Evolutionary conservation across 1,140 invertebrate species (phyloP), one percentile per base, ranked within the genome.

Genomic region (Venustaconcha ellipsiformis): DNA sequence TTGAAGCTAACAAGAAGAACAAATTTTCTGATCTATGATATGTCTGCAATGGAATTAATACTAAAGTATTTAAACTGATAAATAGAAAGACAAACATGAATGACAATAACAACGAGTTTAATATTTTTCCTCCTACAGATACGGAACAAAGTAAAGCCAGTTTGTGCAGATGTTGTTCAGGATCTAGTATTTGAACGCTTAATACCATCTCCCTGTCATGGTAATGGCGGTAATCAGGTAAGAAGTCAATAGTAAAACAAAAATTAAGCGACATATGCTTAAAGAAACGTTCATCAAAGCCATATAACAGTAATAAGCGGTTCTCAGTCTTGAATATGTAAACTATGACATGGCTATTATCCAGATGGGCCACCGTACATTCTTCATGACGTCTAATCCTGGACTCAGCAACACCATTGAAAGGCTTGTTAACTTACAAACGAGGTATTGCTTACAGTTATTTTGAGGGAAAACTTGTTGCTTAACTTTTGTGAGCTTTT

Each of bases 211-310:
- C 57, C 68, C 3, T 76, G 74, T 60, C 74, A 76, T 56, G 56
- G 65, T 2, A 11, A 59, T n/a, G 74, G 64, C 18, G 62, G 69
- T 17, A 70, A 76, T 26, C 74, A 76, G 74, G 74, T 76, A 48
- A 11, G 37, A 48, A 48, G 37, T 48, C 37, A 48, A 6, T 6
- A 11, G 5, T 48, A 23, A 70, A 58, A 59, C 14, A 11, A 55
- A 48, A 48, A 48, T 48, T 48, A 11, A 48, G 6, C 37, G 37
- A 48, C 37, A 48, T 48, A 48, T 48, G 11, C 37, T 11, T 48
- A 48, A 48, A 48, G 11, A 48, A 11, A 30, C 26, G 37, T 48
- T 48, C 6, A 48, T 4, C 37, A 6, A 11, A 48, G 6, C 6
- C 11, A 8, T 48, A 8, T 8, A 48, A 11, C 37, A 6, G 37